Evolutionary conservation across 2,113 vertebrate genomes (phyloP), one percentile per base, ranked within the genome.

Genomic region (Malurus elegans): DNA sequence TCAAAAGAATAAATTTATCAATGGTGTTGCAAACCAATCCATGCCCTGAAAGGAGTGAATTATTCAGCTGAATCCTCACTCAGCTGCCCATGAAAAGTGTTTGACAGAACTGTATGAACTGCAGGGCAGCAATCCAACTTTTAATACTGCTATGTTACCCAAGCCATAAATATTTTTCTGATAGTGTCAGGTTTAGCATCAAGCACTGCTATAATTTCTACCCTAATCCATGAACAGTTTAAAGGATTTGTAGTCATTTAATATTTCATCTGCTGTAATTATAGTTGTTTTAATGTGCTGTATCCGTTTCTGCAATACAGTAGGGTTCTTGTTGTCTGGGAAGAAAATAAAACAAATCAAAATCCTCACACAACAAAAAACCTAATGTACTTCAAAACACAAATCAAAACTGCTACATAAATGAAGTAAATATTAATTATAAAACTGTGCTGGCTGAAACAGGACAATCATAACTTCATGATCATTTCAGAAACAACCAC

Each of bases 391-490:
- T 73, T 91, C 73, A 87, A 91, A 93, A 60, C 75, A 51, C 17
- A 92, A 96, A 94, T 94, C 64, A 96, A 95, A 97, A 88, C 40
- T 88, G 8, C 36, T 81, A 53, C 56, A 64, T 74, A 96, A 97
- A 90, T 79, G 9, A 96, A 88, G 50, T 53, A 97, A 96, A 95
- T 93, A 96, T 69, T 97, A 96, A 96, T 95, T 97, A 96, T 28
- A 93, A 93, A 57, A 93, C 10, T 96, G 72, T 94, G 56, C 9
- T 96, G 19, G 19, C 73, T 96, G 47, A 85, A 96, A 97, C 57
- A 97, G 20, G 61, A 93, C 83, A 97, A 98, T 85, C 81, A 92
- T 84, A 96, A 96, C 38, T 91, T 84, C 74, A 85, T 70, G 48
- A 97, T 94, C 96, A 94, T 95, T 97, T 96, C 92, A 96, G 38